Conservation (phyloP, 2,888 invertebrate genomes). For the Chromoteleia sp. region DNA sequence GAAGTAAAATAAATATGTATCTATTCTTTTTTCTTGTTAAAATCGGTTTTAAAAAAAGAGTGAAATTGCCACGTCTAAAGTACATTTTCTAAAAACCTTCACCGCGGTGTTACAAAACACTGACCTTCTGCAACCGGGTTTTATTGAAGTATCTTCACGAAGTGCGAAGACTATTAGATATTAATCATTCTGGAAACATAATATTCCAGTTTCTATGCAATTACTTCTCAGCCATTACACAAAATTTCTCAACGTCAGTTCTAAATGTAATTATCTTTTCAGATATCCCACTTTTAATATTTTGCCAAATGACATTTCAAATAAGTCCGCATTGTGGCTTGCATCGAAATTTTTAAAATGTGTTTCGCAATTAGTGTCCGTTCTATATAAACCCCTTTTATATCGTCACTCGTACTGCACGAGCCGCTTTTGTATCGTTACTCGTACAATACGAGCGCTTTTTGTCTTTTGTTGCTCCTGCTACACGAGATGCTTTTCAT, state of each 20-base stretch:
- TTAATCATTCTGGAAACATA: constrained; percentile 23
- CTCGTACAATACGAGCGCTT: constrained; percentile 35
- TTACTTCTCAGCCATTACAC: too few relatives aligned
- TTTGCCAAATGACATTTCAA: background rate
- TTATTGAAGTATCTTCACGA: constrained; percentile 2
- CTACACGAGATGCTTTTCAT: constrained; percentile 46
- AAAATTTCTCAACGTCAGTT: background rate
- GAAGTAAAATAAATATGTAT: too few relatives aligned
- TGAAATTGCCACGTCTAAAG: background rate
- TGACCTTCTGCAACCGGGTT: constrained; percentile 7
- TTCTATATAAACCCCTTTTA: constrained; percentile 21
- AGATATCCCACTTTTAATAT: background rate
- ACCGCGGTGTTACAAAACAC: background rate
- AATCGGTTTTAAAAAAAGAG: background rate
- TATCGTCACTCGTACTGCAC: constrained; percentile 30
- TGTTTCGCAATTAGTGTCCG: constrained; percentile 35
- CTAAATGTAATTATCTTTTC: background rate
- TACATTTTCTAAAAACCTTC: background rate
- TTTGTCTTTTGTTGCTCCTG: constrained; percentile 35
- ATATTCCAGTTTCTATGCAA: too few relatives aligned
- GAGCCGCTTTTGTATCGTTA: constrained; percentile 38
- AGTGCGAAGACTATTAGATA: constrained; percentile 1
- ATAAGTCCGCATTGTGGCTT: background rate
- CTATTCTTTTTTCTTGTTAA: too few relatives aligned
- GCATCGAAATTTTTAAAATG: constrained; percentile 11